Evolutionary conservation across 2,113 vertebrate species (phyloP), one percentile per base, ranked within the genome.

Genomic region (Syngnathus typhle): DNA sequence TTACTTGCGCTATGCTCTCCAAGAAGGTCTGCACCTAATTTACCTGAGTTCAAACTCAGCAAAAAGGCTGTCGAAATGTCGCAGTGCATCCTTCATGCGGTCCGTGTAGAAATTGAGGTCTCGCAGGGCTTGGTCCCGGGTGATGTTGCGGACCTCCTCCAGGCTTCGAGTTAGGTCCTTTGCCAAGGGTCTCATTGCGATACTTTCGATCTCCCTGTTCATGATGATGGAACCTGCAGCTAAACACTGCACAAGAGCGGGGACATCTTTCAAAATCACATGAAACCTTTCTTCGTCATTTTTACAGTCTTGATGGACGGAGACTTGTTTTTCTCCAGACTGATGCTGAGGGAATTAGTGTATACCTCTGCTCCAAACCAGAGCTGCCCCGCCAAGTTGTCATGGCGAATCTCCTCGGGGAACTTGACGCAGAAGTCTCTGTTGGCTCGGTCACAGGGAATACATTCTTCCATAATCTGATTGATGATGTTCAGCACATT

Each of bases 151-250:
- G 18, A 98, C 93, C 67, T 96, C 96, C 87, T 98, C 96, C 61
- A 99, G 88, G 88, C 95, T 96, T 60, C 93, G 91, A 0, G 96
- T 98, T 70, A 99, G 91, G 69, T 97, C 94, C 89, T 96, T 98
- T 69, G 96, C 96, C 83, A 99, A 88, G 0, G 96, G 96, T 60
- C 95, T 91, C 96, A 99, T 99, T 3, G 96, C 95, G 92, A 98
- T 94, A 82, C 95, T 98, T 87, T 99, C 96, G n/a, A 97, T 95
- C 89, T 99, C 96, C 54, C 96, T 93, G 87, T 99, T 99, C 96
- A 99, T 99, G 89, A 99, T 98, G 88, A 96, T 98, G 38, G 96
- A 99, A 76, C 96, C 96, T 1, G 96, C 96, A 51, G 96, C 95
- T 90, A 99, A 85, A 86, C 96, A 99, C 96, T 98, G 69, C 39